Evolutionary conservation across 1,140 invertebrate genomes (phyloP), one percentile per base, ranked within the genome.

Genomic region (Caerostris extrusa): DNA sequence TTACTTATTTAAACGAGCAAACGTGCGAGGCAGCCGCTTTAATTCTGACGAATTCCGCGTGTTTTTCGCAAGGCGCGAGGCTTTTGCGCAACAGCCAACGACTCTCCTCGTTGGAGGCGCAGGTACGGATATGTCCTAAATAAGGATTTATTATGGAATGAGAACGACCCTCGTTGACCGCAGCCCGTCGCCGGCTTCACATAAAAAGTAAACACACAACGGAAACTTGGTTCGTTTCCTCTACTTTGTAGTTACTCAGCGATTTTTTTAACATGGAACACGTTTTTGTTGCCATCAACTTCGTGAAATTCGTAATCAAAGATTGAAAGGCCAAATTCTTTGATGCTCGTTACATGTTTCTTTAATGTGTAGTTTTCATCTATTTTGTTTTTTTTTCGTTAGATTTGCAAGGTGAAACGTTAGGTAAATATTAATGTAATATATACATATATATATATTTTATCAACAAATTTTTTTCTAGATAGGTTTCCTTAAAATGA

Each of bases 71-170:
- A 3, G 7, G 53, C 50, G 71, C 53, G 50, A 10, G 10, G 53
- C 8, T 7, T 50, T 53, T 53, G 71, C 34, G 53, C 12, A 77
- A 50, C 50, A 12, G 10, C 3, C 34, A 34, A 77, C 50, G 71
- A 77, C 34, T 77, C 71, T 50, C 6, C 34, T 0, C 34, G 12
- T 12, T 77, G 50, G 12, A 77, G 53, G 10, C 8, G 67, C 67
- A 50, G 8, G 19, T 3, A 77, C 71, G 10, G 8, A 2, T 34
- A 8, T 12, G 7, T 50, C 8, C 34, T 12, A 50, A 5, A 50
- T 77, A 77, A 77, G 34, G 34, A 5, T 53, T 77, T 77, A 77
- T 77, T 77, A 77, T 77, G 71, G 71, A 77, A 12, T 77, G 71
- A 10, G 71, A 50, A 77, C 71, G 34, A 0, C 71, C 5, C 7